These are phyloP conservation scores for Siphonodentalium dalli DNA, from an alignment of 2,888 invertebrate species.

Conservation along the genomic window DNA sequence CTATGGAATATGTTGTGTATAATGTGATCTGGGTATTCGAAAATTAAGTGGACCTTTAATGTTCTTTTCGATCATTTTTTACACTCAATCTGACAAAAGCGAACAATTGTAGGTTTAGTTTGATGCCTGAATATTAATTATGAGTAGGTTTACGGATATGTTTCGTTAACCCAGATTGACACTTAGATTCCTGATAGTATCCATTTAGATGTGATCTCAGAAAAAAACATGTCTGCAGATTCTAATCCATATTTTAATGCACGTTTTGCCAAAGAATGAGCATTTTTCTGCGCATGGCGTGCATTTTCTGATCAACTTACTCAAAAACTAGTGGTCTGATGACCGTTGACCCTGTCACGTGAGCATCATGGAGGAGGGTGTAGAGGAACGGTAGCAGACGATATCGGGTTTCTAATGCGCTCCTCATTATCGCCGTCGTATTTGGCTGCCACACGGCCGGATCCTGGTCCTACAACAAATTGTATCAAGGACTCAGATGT, in stretches of 20 bases:
- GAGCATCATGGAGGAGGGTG: slow-evolving; percentile 63
- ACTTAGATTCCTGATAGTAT: no score
- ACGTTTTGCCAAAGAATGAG: not conserved
- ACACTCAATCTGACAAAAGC: no score
- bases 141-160: no score
- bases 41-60: no score
- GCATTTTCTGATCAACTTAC: slow-evolving; percentile 36
- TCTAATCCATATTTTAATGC: not conserved
- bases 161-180: no score
- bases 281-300: not conserved
- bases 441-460: slow-evolving; percentile 47
- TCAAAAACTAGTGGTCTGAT: slow-evolving; percentile 63
- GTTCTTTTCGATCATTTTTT: no score
- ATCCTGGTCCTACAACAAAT: slow-evolving; percentile 54
- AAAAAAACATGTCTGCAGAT: not conserved
- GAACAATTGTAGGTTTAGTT: no score
- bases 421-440: slow-evolving; percentile 35
- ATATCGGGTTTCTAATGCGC: slow-evolving; percentile 59
- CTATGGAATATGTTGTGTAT: no score
- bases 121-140: no score
- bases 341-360: slow-evolving; percentile 59
- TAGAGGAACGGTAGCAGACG: slow-evolving; percentile 66
- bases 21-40: no score
- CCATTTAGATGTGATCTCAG: no score
- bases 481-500: no score